Evolutionary conservation across 37 sponge, comb jelly and placozoan species (phyloP).

Genomic region (Tethya wilhelma): DNA sequence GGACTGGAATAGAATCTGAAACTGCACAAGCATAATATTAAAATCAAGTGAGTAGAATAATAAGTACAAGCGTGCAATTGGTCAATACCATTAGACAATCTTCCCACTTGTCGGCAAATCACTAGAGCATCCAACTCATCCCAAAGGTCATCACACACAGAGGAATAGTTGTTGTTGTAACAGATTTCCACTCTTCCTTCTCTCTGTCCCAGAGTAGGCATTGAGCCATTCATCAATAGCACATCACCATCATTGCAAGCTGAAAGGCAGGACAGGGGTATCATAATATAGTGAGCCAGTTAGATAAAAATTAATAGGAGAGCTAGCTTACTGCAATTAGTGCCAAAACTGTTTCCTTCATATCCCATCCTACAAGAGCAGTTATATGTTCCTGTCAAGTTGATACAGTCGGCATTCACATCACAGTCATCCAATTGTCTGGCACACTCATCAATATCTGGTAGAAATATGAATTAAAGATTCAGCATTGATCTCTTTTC

Average conservation of each 20-base stretch:
- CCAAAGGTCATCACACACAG: slow-evolving; percentile 46
- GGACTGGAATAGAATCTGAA: slow-evolving; percentile 18
- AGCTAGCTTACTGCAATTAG: background rate
- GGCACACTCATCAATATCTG: slow-evolving; percentile 45
- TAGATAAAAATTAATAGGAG: background rate
- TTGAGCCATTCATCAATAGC: slow-evolving; percentile 23
- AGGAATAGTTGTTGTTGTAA: background rate
- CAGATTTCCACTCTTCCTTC: slow-evolving; percentile 55
- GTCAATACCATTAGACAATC: too few species aligned
- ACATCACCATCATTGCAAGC: slow-evolving; percentile 47
- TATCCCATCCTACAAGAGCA: slow-evolving; percentile 51
- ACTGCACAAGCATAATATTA: too few species aligned
- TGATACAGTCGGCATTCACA: slow-evolving; percentile 27
- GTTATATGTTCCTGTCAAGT: slow-evolving; percentile 36
- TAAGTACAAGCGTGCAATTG: too few species aligned
- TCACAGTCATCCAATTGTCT: slow-evolving; percentile 13
- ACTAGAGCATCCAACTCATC: slow-evolving; percentile 24
- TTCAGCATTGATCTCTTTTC: background rate
- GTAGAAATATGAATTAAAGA: background rate
- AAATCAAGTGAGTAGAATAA: too few species aligned
- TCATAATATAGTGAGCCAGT: background rate
- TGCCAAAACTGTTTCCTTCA: slow-evolving; percentile 1
- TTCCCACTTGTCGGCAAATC: slow-evolving; percentile 30
- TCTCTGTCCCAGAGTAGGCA: background rate
- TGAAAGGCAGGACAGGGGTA: background rate